Evolutionary conservation across 2,888 invertebrate genomes (phyloP), one percentile per base, ranked within the genome.

Genomic region (Elysia crispata): DNA sequence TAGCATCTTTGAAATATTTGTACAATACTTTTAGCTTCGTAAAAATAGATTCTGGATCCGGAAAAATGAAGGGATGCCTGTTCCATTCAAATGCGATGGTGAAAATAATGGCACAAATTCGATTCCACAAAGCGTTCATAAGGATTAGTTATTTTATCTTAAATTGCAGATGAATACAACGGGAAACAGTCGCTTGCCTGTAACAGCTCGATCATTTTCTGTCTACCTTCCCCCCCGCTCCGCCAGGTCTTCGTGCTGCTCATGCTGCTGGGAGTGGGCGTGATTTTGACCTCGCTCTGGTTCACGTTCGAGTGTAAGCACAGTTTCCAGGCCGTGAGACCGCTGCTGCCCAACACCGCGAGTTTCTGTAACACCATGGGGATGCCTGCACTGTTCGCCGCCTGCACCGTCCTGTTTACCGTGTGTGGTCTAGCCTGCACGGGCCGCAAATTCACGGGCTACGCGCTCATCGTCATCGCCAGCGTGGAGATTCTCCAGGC

Each of bases 351-450:
- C 54, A 25, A 41, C 28, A 64, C 49, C 62, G 60, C 57, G 69
- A 70, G 64, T 18, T 79, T 70, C 60, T 83, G 83, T 67, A 73
- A 77, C 64, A 79, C 74, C 72, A 74, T 83, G 80, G 79, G 81
- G 41, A 77, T 81, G 75, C 83, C 81, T 3, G 83, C 81, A 15
- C 77, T 81, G 70, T 81, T 81, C 67, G 77, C 80, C 75, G 81
- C 81, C 80, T 74, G 80, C 72, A 67, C 77, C 25, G 25, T 81
- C 30, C 60, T 83, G 50, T 76, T 83, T 74, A 67, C 81, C 20
- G 64, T 83, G 33, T 83, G 81, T 57, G 83, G 83, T 49, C 77
- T 83, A 30, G 83, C 81, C 76, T 83, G 83, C 67, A 79, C 80
- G n/a, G 83, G 81, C 1, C 31, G 83, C n/a, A 73, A 74, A 20